phyloP scores from a whole-genome alignment of 2,113 vertebrate species.

The Tamias sibiricus region DNA sequence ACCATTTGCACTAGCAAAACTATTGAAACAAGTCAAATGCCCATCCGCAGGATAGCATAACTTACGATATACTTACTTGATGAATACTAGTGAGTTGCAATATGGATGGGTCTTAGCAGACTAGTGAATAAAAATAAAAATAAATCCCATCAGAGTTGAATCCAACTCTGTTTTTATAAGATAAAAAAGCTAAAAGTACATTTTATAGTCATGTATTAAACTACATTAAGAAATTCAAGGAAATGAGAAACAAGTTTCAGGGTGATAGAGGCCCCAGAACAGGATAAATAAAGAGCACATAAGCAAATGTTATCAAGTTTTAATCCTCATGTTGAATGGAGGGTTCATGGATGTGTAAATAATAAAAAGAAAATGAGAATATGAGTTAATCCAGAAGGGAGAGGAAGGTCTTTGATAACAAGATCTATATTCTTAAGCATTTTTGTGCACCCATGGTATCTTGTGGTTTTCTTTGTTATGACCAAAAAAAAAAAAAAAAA shows the following conservation, averaged over 20 bases:
- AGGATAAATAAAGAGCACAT: background rate
- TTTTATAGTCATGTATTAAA: background rate
- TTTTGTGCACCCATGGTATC: background rate
- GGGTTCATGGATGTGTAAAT: background rate
- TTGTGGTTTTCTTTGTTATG: conserved; percentile 36
- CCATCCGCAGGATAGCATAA: background rate
- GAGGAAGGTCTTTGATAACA: conserved; percentile 5
- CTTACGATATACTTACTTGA: background rate
- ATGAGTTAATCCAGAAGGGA: background rate
- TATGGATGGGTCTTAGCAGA: background rate
- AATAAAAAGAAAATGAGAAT: conserved; percentile 37
- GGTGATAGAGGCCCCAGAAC: background rate
- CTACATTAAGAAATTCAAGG: background rate
- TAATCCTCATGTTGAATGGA: background rate
- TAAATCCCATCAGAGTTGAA: background rate
- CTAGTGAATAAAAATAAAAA: conserved; percentile 14
- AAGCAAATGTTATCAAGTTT: background rate
- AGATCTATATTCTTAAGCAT: background rate
- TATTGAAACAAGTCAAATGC: background rate
- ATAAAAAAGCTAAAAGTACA: background rate
- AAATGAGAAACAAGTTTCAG: background rate
- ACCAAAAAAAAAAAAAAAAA: background rate
- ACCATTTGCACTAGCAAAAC: background rate
- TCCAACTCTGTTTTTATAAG: conserved; percentile 12
- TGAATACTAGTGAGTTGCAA: background rate